Base-by-base conservation (phyloP, 2,888 invertebrate species). In the Epinotia bilunana region DNA sequence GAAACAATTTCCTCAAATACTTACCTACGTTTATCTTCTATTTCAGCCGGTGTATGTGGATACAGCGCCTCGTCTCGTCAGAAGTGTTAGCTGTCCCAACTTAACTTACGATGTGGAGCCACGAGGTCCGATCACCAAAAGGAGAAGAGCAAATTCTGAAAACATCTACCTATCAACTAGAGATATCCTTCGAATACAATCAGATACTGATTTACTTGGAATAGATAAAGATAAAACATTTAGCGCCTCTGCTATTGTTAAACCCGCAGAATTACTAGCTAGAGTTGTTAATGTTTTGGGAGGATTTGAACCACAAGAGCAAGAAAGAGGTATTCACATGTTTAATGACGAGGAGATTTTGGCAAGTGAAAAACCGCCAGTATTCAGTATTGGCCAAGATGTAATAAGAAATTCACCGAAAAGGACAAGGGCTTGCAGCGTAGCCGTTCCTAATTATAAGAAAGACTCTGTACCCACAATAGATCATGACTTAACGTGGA, bases 211-310 rank as follows among this genome's bases (percentile, higher is more conserved):
- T 87, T 91, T 98, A 62, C 95, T 96, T 76, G 95, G 96, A 60
- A 97, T 98, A 78, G 97, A 98, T 86, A 96, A 96, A 82, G 96
- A 96, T 79, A 96, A 96, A 77, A 97, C 98, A 0, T 97, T 97
- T 84, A 95, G 95, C 23, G 95, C 96, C 1, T 95, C 96, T 77
- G 96, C 96, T 12, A 95, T 96, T 79, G 95, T 97, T 0, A 96
- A 97, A 82, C 97, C 97, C 9, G 96, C 96, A 7, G 97, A 97
- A 83, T 86, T 98, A 2, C 86, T 98, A 72, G 96, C 97, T 0
- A 95, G 96, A 85, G 96, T 98, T 61, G 97, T 97, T 0, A 96
- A 96, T 81, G 97, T 97, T 13, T 88, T 98, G 74, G 97, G 97
- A 28, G 95, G 94, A 4, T 92, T 95, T 11, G 93, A 95, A 62